Evolutionary conservation across 2,113 vertebrate genomes (phyloP), one percentile per base, ranked within the genome.

Genomic region (Gobiocypris rarus): DNA sequence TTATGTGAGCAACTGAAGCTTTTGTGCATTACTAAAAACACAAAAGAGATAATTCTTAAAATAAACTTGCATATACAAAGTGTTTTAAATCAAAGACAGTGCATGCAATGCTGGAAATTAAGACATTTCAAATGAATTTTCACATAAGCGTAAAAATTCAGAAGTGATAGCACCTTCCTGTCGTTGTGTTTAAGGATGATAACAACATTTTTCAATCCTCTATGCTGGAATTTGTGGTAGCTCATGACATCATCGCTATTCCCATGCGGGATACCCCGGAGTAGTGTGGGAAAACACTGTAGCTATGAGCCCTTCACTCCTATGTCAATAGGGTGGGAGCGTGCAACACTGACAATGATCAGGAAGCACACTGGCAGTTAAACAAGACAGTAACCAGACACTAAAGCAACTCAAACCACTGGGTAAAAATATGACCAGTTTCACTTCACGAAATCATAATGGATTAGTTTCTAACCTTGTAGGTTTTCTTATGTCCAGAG

Each of bases 221-320:
- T 24, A 11, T 43, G 28, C 17, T 61, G 84, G 84, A 87, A 89
- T 89, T 73, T 69, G 82, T 61, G 45, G 41, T 69, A 75, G 83
- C 52, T 79, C 56, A 78, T 87, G 83, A 84, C 82, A 87, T 87
- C 78, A 75, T 58, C 7, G 24, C 48, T 59, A 80, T 43, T 73
- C 76, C 67, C 34, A 48, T 54, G 78, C 13, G 76, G 50, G 34
- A 78, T 38, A 69, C 67, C 61, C 31, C 10, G 1, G 69, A n/a
- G 52, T 24, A 71, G 65, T 78, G 82, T 86, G 81, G 76, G 54
- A 81, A 79, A 69, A 34, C 43, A 67, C 19, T 5, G 41, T 26
- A 48, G 59, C 17, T 19, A 17, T 1, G 2, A 48, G 43, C 43
- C 75, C 19, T 77, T 58, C 34, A 41, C 22, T 77, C 75, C 67